These are phyloP conservation scores for Platycheirus rosarum DNA, from an alignment of 2,888 invertebrate species.

Conservation along the genomic window DNA sequence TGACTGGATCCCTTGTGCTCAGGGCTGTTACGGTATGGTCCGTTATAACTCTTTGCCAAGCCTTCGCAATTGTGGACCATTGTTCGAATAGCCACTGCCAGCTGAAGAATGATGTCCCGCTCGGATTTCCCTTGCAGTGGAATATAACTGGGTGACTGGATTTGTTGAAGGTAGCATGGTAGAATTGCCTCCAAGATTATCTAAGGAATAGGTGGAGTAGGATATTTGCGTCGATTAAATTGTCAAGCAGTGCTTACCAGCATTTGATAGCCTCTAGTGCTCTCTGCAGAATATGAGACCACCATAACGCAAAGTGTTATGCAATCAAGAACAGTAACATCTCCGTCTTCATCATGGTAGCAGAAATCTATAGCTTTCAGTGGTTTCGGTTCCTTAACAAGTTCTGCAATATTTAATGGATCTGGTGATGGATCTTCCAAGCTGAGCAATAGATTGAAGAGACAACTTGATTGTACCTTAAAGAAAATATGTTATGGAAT, in stretches of 20 bases:
- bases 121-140: conserved; percentile 95
- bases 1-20: conserved; percentile 96
- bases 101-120: conserved; percentile 94
- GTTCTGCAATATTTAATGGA: conserved; percentile 94
- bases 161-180: conserved; percentile 96
- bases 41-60: conserved; percentile 96
- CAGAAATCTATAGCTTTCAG: conserved; percentile 98
- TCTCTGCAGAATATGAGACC: conserved; percentile 98
- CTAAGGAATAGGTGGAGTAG: conserved; percentile 82
- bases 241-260: conserved; percentile 85
- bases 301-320: conserved; percentile 99
- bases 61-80: conserved; percentile 98
- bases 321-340: conserved; percentile 97
- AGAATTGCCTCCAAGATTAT: conserved; percentile 97
- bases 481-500: conserved; percentile 12
- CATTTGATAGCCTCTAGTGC: conserved; percentile 95
- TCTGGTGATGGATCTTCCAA: conserved; percentile 97
- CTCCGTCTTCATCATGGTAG: conserved; percentile 98
- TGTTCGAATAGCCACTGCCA: conserved; percentile 97
- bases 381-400: conserved; percentile 95
- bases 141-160: conserved; percentile 94
- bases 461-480: conserved; percentile 93
- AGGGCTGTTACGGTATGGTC: conserved; percentile 95
- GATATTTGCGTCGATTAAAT: background rate
- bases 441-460: conserved; percentile 95